phyloP scores from a whole-genome alignment of 2,888 invertebrate species.

The Agriopis leucophaearia region DNA sequence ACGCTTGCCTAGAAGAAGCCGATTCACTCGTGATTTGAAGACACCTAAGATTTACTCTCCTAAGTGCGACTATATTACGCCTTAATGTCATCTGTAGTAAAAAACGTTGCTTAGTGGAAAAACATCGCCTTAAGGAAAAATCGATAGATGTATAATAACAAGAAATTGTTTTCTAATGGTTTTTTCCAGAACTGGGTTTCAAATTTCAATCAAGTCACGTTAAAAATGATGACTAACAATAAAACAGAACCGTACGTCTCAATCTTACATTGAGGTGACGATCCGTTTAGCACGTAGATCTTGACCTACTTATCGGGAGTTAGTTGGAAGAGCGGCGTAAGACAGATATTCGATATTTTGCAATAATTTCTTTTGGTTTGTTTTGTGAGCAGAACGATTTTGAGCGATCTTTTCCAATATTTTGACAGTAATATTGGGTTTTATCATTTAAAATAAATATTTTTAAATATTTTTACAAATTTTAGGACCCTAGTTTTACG shows the following conservation, averaged over 20 bases:
- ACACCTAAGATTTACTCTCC: too few species aligned
- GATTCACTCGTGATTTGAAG: too few species aligned
- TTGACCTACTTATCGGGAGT: constrained; percentile 33
- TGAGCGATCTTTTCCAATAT: not conserved
- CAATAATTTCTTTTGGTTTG: too few species aligned
- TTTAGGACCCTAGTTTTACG: too few species aligned
- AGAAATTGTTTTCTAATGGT: not conserved
- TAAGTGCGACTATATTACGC: too few species aligned
- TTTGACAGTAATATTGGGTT: not conserved
- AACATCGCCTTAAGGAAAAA: not conserved
- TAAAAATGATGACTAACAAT: constrained; percentile 25
- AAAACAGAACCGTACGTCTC: constrained; percentile 22
- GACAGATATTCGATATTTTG: constrained; percentile 17
- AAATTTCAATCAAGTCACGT: constrained; percentile 28
- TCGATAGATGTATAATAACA: not conserved
- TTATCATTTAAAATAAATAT: not conserved
- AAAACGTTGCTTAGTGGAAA: too few species aligned
- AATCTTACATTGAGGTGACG: constrained; percentile 20
- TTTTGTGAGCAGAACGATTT: not conserved
- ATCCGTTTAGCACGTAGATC: constrained; percentile 34
- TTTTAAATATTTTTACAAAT: not conserved
- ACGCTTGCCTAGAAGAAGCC: too few species aligned
- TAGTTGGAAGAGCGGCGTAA: constrained; percentile 16
- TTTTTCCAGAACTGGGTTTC: constrained; percentile 23
- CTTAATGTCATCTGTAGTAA: too few species aligned